Conservation (phyloP, 2,113 vertebrate genomes). For the Caloenas nicobarica region DNA sequence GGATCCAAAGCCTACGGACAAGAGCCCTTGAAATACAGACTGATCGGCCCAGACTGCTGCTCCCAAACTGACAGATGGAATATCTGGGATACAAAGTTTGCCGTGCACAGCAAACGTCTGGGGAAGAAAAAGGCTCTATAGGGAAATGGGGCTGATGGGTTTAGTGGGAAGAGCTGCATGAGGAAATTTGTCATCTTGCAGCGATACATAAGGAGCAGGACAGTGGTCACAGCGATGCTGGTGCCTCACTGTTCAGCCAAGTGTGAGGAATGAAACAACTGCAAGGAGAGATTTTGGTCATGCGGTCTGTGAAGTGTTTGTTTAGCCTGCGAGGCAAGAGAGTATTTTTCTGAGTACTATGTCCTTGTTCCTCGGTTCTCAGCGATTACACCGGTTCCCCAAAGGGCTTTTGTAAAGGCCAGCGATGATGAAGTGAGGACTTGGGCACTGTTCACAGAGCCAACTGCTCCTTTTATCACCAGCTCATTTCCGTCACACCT, state of each 20-base stretch:
- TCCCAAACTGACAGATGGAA: neutral
- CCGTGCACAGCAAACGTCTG: neutral
- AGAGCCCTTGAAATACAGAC: neutral
- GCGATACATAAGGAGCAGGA: neutral
- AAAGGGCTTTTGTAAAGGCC: neutral
- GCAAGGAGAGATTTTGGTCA: neutral
- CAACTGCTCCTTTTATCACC: neutral
- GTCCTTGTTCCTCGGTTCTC: neutral
- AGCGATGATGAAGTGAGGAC: neutral
- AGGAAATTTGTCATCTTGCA: neutral
- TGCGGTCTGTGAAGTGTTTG: conserved; percentile 7
- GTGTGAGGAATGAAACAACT: neutral
- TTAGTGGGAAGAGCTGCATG: neutral
- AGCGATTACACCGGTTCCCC: neutral
- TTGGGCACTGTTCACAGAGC: neutral
- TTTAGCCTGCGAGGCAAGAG: neutral
- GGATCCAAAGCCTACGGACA: neutral
- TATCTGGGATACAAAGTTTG: neutral
- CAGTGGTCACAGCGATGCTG: accelerated
- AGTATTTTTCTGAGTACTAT: neutral
- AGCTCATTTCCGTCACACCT: neutral
- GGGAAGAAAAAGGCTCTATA: neutral
- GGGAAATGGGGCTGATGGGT: too few relatives aligned
- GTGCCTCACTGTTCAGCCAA: neutral
- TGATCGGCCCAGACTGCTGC: neutral